These are phyloP conservation scores for Platycercus adscitus DNA, from an alignment of 2,113 vertebrate species.

Conservation along the genomic window DNA sequence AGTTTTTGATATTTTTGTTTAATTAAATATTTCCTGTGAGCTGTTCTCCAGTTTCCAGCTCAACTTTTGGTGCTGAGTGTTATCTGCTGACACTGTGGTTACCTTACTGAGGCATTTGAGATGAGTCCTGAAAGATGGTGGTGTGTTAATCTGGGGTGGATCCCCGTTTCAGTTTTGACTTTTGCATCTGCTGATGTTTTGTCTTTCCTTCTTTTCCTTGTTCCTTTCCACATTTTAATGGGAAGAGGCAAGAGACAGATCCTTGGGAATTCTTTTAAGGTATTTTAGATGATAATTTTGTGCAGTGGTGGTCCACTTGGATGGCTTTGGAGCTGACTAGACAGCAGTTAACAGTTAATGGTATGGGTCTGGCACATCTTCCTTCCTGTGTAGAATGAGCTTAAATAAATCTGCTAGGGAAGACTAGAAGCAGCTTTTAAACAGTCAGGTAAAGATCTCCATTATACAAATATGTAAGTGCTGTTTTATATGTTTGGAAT, in stretches of 20 bases:
- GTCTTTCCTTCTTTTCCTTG: neutral
- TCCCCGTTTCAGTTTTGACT: neutral
- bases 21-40: neutral
- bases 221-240: conserved; percentile 4
- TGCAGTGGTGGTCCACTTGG: conserved; percentile 34
- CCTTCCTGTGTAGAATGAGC: conserved; percentile 54
- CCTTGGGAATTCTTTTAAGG: conserved; percentile 45
- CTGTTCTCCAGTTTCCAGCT: neutral
- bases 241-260: neutral
- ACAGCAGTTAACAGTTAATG: conserved; percentile 58
- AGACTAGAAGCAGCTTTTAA: conserved; percentile 1
- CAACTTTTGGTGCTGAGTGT: neutral
- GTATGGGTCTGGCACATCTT: conserved; percentile 24
- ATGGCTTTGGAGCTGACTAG: conserved; percentile 51
- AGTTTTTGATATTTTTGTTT: neutral
- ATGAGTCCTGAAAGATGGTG: neutral
- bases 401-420: conserved; percentile 20
- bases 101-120: neutral
- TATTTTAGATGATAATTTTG: conserved; percentile 50
- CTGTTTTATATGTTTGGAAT: neutral
- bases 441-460: neutral
- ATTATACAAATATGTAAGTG: neutral
- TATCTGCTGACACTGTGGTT: neutral
- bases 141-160: neutral
- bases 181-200: neutral